Evolutionary conservation across 2,797 vertebrate species (phyloP).

Genomic region (Acanthiza pusilla): DNA sequence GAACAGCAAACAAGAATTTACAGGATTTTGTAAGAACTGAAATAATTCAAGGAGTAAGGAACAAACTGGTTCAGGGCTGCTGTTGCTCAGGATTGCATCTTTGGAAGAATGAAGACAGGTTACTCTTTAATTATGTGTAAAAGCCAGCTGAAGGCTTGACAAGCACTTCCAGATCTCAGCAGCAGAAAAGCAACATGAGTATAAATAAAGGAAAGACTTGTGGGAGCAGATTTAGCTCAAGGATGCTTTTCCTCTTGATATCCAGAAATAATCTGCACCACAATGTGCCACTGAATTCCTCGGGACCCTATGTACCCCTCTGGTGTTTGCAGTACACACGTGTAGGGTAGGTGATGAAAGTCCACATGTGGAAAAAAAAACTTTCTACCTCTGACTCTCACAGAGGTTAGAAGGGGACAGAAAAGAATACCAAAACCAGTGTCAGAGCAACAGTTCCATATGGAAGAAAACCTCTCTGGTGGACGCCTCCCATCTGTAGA

Average conservation of each 20-base stretch:
- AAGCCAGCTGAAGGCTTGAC: not conserved
- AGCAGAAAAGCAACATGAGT: not conserved
- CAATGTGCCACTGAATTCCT: not conserved
- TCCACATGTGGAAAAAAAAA: not conserved
- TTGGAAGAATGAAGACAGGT: not conserved
- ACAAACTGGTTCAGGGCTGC: not conserved
- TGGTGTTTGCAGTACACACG: not conserved
- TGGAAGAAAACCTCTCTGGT: not conserved
- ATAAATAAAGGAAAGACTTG: not conserved
- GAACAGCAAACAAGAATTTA: slow-evolving; percentile 4
- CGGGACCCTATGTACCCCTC: not conserved
- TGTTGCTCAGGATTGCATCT: not conserved
- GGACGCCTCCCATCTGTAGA: not conserved
- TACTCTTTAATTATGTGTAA: not conserved
- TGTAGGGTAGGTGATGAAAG: not conserved
- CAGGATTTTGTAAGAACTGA: slow-evolving; percentile 3
- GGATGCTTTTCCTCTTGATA: not conserved
- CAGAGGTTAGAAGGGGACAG: not conserved
- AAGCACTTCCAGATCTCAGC: not conserved
- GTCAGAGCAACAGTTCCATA: not conserved
- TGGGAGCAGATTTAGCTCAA: not conserved
- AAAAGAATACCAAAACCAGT: not conserved
- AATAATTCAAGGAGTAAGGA: not conserved
- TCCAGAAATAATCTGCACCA: not conserved
- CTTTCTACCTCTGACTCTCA: not conserved